Evolutionary conservation across 2,888 invertebrate species (phyloP).

Genomic region (Noctua janthe): DNA sequence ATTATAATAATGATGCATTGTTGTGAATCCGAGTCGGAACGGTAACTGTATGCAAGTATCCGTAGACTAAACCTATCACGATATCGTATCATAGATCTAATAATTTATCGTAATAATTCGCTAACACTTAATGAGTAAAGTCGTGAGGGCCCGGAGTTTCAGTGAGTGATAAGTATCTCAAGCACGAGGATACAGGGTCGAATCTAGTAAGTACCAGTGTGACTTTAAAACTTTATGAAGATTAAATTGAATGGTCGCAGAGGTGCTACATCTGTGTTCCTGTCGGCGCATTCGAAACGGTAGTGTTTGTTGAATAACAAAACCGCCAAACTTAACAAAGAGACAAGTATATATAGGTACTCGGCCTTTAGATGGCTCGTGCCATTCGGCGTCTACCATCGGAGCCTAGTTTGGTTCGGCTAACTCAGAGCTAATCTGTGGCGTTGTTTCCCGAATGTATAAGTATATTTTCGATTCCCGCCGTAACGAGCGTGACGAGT

Average conservation of each 20-base stretch:
- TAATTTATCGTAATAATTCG: constrained; percentile 12
- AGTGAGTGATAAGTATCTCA: neutral
- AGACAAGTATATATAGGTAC: neutral
- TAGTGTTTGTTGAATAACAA: neutral
- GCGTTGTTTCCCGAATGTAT: neutral
- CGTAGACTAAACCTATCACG: constrained; percentile 12
- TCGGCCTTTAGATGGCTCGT: neutral
- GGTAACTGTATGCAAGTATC: neutral
- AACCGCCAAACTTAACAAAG: neutral
- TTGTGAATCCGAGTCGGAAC: neutral
- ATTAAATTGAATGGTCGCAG: neutral
- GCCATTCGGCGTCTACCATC: neutral
- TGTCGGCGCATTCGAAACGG: neutral
- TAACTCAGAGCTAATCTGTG: neutral
- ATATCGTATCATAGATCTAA: constrained; percentile 16
- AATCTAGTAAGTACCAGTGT: neutral
- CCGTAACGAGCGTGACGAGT: neutral
- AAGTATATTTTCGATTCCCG: neutral
- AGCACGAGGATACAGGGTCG: neutral
- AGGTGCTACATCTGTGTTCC: neutral
- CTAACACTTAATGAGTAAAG: constrained; percentile 14
- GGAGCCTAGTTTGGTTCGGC: neutral
- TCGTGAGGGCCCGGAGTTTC: neutral
- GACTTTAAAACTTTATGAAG: neutral
- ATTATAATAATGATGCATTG: neutral